Percentiles rank a stretch among this genome's conserved stretches.
phyloP scores from a whole-genome alignment of 1,140 invertebrate species.

The Hyphantria cunea region DNA sequence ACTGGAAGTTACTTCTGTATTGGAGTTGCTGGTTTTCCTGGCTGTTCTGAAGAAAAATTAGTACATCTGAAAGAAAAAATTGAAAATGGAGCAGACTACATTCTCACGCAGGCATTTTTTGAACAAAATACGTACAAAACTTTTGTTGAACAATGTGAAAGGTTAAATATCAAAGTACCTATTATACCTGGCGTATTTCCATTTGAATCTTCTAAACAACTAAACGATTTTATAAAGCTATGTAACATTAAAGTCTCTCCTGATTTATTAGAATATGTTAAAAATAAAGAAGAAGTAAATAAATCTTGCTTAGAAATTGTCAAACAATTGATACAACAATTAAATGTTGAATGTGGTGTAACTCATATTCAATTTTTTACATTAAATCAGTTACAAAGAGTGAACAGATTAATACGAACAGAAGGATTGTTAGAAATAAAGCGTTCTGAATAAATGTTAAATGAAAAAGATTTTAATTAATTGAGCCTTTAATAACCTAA shows the following conservation, averaged over 20 bases:
- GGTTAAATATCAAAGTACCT: slow-evolving; percentile 51
- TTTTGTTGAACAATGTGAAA: slow-evolving; percentile 56
- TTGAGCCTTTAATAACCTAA: no score
- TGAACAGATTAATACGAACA: slow-evolving; percentile 41
- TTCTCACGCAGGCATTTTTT: slow-evolving; percentile 75
- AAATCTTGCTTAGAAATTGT: slow-evolving; percentile 42
- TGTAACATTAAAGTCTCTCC: slow-evolving; percentile 57
- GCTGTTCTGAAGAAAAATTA: slow-evolving; percentile 49
- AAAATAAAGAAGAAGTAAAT: slow-evolving; percentile 27
- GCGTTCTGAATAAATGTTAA: no score
- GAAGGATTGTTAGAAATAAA: not conserved
- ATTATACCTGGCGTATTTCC: slow-evolving; percentile 69
- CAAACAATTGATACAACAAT: slow-evolving; percentile 41
- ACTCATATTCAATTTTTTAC: slow-evolving; percentile 68
- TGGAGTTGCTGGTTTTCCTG: slow-evolving; percentile 67
- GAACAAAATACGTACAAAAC: slow-evolving; percentile 47
- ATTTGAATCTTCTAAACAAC: slow-evolving; percentile 54
- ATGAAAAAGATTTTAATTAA: no score
- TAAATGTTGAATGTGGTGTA: slow-evolving; percentile 29
- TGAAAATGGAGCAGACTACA: slow-evolving; percentile 66
- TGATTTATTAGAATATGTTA: slow-evolving; percentile 38
- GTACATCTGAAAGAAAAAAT: slow-evolving; percentile 62
- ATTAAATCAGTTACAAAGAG: slow-evolving; percentile 55
- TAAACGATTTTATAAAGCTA: slow-evolving; percentile 50
- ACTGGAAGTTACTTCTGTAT: slow-evolving; percentile 70